Base-by-base conservation (phyloP, 1,140 invertebrate genomes). In the Copidosoma floridanum region DNA sequence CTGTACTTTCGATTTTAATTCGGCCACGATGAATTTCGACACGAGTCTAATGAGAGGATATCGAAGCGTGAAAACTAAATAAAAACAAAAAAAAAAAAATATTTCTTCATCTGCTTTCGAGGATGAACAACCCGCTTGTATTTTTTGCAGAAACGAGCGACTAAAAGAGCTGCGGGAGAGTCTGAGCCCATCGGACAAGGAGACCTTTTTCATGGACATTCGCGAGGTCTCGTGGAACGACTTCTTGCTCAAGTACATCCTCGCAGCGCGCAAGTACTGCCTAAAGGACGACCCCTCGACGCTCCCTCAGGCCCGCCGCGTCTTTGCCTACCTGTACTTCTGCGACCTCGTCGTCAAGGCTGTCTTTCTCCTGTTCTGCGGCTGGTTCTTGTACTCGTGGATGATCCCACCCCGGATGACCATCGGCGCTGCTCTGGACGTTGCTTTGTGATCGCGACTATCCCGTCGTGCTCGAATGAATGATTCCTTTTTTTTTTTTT, bases 251-350 rank as follows among this genome's bases (percentile, higher is more conserved):
- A 75, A 82, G 52, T 93, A 93, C 67, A 86, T 93, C 16, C 76
- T 88, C 35, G 91, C 89, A 1, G 84, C 86, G 8, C 80, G 91
- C 10, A 84, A 86, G 60, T 93, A 84, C 71, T 87, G 87, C 57
- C 77, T 92, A 11, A 90, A 91, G 57, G 92, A 94, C 48, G 88
- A 90, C 67, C 86, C 86, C 0, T 82, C 83, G n/a, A 91, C 88
- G 0, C 62, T 94, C 2, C 89, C 91, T 0, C 81, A 85, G 14
- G 88, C 89, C 0, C 83, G 84, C 43, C 83, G 78, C 47, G 75
- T 88, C 5, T 65, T 77, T 1, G 47, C 32, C 0, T 72, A 67
- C 16, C 57, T 79, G 2, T 76, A 73, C 52, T 29, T 74, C 7
- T 71, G 70, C 1, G 76, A 81, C 56, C 26, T 69, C 2, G 24